phyloP scores from a whole-genome alignment of 2,797 vertebrate species.

The Chaetophractus vellerosus region DNA sequence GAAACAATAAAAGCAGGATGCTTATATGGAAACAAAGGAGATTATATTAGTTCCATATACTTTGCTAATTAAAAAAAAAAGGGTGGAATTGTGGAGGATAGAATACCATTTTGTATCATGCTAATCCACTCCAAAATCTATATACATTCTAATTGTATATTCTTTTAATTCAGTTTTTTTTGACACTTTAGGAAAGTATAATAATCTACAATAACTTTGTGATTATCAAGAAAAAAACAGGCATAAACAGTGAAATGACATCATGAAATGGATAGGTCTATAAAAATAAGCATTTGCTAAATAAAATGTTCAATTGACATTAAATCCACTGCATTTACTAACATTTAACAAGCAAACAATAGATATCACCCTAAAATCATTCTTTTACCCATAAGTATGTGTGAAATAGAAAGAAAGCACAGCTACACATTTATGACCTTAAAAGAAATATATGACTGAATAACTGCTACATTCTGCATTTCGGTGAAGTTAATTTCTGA shows the following conservation, averaged over 20 bases:
- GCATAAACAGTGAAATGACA: conserved; percentile 21
- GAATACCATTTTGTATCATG: not conserved
- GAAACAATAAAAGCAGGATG: not conserved
- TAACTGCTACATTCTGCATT: not conserved
- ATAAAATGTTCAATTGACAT: conserved; percentile 17
- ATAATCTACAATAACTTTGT: not conserved
- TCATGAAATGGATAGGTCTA: not conserved
- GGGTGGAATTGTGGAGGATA: rapidly evolving
- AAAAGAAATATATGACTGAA: not conserved
- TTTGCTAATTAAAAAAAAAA: conserved; percentile 25
- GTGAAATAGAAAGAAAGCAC: not conserved
- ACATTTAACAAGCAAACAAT: not conserved
- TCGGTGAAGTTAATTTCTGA: not conserved
- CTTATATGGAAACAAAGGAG: not conserved
- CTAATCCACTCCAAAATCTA: not conserved
- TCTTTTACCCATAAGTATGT: not conserved
- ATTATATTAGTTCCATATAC: not conserved
- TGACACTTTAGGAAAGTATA: not conserved
- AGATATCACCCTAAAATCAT: not conserved
- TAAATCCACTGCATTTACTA: conserved; percentile 36
- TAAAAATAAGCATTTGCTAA: conserved; percentile 39
- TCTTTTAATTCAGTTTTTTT: conserved; percentile 9
- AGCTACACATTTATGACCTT: not conserved
- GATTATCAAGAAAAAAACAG: conserved; percentile 8
- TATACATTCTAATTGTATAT: not conserved